Base-by-base conservation (phyloP, 2,888 invertebrate species). In the Drosophila hamatofila region DNA sequence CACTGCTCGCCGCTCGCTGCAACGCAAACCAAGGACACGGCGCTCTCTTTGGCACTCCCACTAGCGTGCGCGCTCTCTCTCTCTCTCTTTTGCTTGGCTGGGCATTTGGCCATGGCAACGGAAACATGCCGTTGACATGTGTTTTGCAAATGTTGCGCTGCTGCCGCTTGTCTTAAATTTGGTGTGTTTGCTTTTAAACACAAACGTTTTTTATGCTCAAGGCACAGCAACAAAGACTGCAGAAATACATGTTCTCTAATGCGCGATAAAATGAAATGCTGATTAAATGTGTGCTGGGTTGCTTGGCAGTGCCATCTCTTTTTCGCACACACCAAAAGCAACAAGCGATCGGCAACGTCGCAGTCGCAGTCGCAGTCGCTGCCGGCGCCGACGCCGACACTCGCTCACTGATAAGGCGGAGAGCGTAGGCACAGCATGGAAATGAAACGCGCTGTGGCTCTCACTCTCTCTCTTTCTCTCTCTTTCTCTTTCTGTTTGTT, bases 121-220 rank as follows among this genome's bases (percentile, higher is more conserved):
- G 56, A 44, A 84, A 89, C 89, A 90, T 87, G 78, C 86, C 80
- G 80, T 77, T 88, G 90, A 88, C 87, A 88, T 90, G 78, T 88
- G 87, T 89, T 82, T 75, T 73, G 88, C 90, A 88, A 90, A 88
- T 88, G 90, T 90, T 83, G 39, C 44, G 11, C 41, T 65, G 76
- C 49, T 67, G 76, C 49, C 61, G 55, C 68, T 56, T 55, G 27
- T 69, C 68, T 82, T 66, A 48, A 62, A 49, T 61, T 33, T 39
- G 14, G 9, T 56, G 46, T 58, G 54, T 39, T 67, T 49, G 39
- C 61, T 44, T 51, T 55, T 61, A 44, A 58, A 48, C 61, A 33
- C 52, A 72, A 44, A 46, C 51, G 58, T 55, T 72, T 74, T 64
- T 64, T 78, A 46, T 62, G 44, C 61, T 30, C 27, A 69, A 46